Evolutionary conservation across 2,888 invertebrate genomes (phyloP).

Genomic region (Aphelenchoides bicaudatus): DNA sequence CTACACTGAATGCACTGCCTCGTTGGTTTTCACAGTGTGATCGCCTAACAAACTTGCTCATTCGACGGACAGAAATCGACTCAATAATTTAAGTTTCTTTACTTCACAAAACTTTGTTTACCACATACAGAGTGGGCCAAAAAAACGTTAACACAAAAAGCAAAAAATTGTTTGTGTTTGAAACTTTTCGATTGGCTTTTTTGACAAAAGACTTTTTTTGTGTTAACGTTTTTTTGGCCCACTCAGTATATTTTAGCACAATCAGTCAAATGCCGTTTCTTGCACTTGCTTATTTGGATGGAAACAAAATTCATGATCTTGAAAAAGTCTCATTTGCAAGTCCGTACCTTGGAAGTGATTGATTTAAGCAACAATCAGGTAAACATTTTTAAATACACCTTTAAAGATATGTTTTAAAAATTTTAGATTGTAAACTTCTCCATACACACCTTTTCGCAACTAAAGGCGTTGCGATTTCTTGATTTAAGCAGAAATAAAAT

Average conservation of each 20-base stretch:
- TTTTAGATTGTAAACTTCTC: slow-evolving; percentile 44
- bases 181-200: too few relatives aligned
- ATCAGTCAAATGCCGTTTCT: slow-evolving; percentile 38
- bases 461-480: slow-evolving; percentile 39
- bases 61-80: slow-evolving; percentile 33
- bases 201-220: too few relatives aligned
- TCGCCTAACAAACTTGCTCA: slow-evolving; percentile 23
- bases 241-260: too few relatives aligned
- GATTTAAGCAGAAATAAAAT: slow-evolving; percentile 43
- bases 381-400: slow-evolving; percentile 13
- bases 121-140: too few relatives aligned
- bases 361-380: slow-evolving; percentile 48
- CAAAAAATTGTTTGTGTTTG: too few relatives aligned
- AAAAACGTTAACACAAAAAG: too few relatives aligned
- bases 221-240: too few relatives aligned
- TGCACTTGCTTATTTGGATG: slow-evolving; percentile 36
- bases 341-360: slow-evolving; percentile 35
- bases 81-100: too few relatives aligned
- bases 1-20: slow-evolving; percentile 40
- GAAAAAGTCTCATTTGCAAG: slow-evolving; percentile 36
- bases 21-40: slow-evolving; percentile 40
- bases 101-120: too few relatives aligned
- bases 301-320: slow-evolving; percentile 41
- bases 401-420: neutral
- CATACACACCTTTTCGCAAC: slow-evolving; percentile 43